A percentile compares a stretch with the other conserved stretches of the same genome.
phyloP scores from a whole-genome alignment of 2,797 vertebrate genomes.

The Oreochromis grahami region DNA sequence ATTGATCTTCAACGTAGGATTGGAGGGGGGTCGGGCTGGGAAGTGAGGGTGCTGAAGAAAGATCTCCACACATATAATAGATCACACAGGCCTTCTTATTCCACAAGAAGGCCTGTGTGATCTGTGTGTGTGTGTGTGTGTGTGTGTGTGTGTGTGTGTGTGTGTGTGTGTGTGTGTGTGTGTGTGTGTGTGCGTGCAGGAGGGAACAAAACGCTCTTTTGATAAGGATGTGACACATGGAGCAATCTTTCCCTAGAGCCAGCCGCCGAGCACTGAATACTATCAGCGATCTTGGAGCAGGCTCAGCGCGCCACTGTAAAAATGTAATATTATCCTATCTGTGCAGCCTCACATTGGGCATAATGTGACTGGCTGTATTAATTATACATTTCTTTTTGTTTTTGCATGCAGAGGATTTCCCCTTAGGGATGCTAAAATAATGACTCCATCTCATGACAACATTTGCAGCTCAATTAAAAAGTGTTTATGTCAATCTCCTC shows the following conservation, averaged over 20 bases:
- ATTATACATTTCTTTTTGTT: slow-evolving; percentile 47
- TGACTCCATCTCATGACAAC: slow-evolving; percentile 55
- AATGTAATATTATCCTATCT: slow-evolving; percentile 45
- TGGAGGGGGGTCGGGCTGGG: background rate
- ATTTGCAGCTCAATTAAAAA: slow-evolving; percentile 67
- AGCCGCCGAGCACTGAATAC: slow-evolving; percentile 21
- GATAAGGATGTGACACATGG: slow-evolving; percentile 74
- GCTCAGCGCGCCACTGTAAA: slow-evolving; percentile 33
- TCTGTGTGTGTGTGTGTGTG: background rate
- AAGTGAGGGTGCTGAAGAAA: slow-evolving; percentile 23
- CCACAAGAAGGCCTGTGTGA: too few species aligned
- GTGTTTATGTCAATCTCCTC: slow-evolving; percentile 54
- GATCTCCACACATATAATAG: slow-evolving; percentile 51
- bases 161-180: background rate
- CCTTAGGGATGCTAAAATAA: slow-evolving; percentile 52
- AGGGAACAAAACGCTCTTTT: slow-evolving; percentile 70
- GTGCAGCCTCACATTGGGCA: slow-evolving; percentile 22
- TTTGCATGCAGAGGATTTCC: slow-evolving; percentile 35
- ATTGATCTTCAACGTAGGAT: slow-evolving; percentile 65
- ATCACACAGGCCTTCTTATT: slow-evolving; percentile 62
- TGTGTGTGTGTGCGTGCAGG: slow-evolving; percentile 1
- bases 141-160: background rate
- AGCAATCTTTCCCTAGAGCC: slow-evolving; percentile 61
- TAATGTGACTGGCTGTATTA: slow-evolving; percentile 34
- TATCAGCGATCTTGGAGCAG: slow-evolving; percentile 53